These are phyloP conservation scores for Ataeniobius toweri DNA, from an alignment of 2,797 vertebrate species.

Conservation along the genomic window DNA sequence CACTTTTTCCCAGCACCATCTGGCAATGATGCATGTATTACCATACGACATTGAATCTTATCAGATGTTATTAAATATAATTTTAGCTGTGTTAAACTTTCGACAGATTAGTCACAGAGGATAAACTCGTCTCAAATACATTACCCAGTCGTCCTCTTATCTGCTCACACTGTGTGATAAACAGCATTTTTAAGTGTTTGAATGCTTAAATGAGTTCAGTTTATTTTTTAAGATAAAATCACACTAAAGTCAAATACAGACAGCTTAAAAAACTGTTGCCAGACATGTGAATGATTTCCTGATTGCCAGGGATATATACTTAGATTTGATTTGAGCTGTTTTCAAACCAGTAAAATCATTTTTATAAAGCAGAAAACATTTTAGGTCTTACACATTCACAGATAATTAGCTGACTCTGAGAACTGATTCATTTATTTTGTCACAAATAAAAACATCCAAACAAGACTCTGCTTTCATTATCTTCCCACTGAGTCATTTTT, in stretches of 20 bases:
- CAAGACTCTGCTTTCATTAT: slow-evolving; percentile 19
- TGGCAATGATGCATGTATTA: not conserved
- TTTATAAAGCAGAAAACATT: not conserved
- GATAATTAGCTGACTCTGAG: slow-evolving; percentile 5
- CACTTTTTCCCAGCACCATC: not conserved
- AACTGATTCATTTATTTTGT: slow-evolving; percentile 14
- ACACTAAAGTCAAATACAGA: not conserved
- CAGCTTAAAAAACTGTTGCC: not conserved
- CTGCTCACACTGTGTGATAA: not conserved
- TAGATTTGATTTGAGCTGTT: not conserved
- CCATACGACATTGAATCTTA: not conserved
- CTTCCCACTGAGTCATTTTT: slow-evolving; percentile 13
- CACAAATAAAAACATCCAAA: not conserved
- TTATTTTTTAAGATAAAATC: not conserved
- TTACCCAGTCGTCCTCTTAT: not conserved
- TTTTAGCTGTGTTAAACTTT: slow-evolving; percentile 1
- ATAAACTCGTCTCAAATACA: not conserved
- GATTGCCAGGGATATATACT: not conserved
- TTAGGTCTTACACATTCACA: not conserved
- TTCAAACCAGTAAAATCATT: not conserved
- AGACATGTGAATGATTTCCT: not conserved
- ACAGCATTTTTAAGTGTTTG: not conserved
- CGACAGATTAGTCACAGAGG: not conserved
- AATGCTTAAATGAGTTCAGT: not conserved
- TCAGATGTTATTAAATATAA: not conserved